Percentiles rank a stretch among this genome's conserved stretches.
Evolutionary conservation across 2,888 invertebrate genomes (phyloP).

Genomic region (Mythimna albipuncta): DNA sequence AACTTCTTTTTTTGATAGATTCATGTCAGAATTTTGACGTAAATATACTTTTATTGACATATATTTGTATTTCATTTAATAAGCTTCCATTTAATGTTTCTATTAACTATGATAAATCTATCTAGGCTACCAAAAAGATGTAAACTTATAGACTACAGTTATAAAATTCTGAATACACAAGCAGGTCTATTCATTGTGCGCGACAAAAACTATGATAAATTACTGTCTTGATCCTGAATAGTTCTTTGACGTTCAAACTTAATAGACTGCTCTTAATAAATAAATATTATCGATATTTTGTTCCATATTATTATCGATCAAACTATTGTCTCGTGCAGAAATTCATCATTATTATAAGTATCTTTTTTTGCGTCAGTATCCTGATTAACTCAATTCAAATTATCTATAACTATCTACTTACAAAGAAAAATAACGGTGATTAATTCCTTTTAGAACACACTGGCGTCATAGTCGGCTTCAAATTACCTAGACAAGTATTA

Average conservation of each 20-base stretch:
- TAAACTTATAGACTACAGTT: conserved; percentile 77
- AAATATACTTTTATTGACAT: conserved; percentile 9
- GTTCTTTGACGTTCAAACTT: conserved; percentile 78
- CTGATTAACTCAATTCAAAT: conserved; percentile 43
- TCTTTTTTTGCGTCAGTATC: conserved; percentile 45
- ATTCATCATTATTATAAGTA: conserved; percentile 48
- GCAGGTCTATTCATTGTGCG: conserved; percentile 72
- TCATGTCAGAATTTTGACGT: background rate
- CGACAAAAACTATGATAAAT: conserved; percentile 87
- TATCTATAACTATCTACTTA: conserved; percentile 34
- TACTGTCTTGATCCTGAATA: conserved; percentile 75
- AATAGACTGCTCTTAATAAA: conserved; percentile 62
- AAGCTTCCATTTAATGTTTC: conserved; percentile 9
- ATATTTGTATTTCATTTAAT: conserved; percentile 1
- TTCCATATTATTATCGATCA: conserved; percentile 69
- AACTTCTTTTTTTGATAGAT: background rate
- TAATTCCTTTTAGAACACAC: conserved; percentile 30
- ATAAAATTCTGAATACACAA: conserved; percentile 72
- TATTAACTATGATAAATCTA: conserved; percentile 47
- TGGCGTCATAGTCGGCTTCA: conserved; percentile 37
- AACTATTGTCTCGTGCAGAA: conserved; percentile 68
- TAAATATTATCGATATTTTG: conserved; percentile 66
- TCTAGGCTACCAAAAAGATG: conserved; percentile 51
- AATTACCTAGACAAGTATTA: conserved; percentile 49
- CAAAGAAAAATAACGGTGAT: conserved; percentile 47